Conservation (phyloP, 2,888 invertebrate genomes). For the Camponotus fellah region DNA sequence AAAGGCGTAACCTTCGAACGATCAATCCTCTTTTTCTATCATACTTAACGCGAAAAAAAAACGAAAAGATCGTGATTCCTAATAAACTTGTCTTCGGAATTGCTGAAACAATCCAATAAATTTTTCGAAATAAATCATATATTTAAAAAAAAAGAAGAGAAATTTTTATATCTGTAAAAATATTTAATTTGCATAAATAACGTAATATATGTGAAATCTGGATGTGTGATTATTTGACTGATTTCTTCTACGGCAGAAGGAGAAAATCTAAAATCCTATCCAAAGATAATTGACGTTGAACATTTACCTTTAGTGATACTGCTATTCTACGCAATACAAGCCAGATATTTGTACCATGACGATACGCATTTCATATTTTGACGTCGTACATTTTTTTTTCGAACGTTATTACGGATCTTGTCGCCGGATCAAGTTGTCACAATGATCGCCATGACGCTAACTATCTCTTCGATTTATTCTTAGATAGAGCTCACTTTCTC, state of each 20-base stretch:
- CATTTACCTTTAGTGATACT: neutral
- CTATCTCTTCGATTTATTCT: conserved; percentile 33
- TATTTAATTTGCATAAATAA: neutral
- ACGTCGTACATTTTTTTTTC: conserved; percentile 23
- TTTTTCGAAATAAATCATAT: neutral
- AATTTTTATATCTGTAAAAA: too few relatives aligned
- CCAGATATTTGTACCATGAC: neutral
- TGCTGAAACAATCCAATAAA: neutral
- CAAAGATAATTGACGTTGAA: neutral
- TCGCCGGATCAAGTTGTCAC: conserved; percentile 49
- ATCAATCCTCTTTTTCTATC: conserved; percentile 73
- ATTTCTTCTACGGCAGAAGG: neutral
- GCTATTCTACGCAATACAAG: neutral
- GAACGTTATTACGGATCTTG: conserved; percentile 32
- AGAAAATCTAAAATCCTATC: neutral
- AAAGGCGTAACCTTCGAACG: conserved; percentile 76
- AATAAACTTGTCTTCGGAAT: conserved; percentile 49
- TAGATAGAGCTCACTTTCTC: conserved; percentile 51
- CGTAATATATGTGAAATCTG: neutral
- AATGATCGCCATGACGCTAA: conserved; percentile 28
- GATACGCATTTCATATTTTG: conserved; percentile 16
- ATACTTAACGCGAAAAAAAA: conserved; percentile 33
- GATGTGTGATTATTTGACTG: neutral
- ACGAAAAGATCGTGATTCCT: conserved; percentile 9
- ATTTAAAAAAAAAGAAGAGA: neutral